These are phyloP conservation scores for Steinernema carpocapsae DNA, from an alignment of 2,888 invertebrate genomes.

Conservation along the genomic window DNA sequence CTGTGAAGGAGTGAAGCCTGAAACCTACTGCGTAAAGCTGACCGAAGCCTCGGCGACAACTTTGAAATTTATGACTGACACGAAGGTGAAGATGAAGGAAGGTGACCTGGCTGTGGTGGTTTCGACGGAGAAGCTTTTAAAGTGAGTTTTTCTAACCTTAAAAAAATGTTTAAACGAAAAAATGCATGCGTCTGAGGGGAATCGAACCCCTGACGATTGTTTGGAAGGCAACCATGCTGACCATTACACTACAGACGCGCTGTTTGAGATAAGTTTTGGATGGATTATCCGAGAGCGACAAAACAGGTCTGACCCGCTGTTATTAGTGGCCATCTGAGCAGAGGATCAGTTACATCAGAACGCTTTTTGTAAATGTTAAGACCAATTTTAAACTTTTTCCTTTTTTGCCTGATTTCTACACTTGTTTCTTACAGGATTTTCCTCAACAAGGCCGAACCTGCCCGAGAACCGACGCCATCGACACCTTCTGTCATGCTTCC, in stretches of 20 bases:
- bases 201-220: too few relatives aligned
- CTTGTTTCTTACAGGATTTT: neutral
- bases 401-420: too few relatives aligned
- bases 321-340: too few relatives aligned
- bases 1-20: neutral
- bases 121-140: neutral
- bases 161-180: neutral
- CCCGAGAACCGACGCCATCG: neutral
- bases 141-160: neutral
- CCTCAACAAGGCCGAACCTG: neutral
- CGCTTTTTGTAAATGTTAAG: too few relatives aligned
- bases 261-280: too few relatives aligned
- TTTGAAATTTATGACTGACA: conserved; percentile 14
- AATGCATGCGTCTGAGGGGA: too few relatives aligned
- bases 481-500: neutral
- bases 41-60: neutral
- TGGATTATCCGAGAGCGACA: too few relatives aligned
- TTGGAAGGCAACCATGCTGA: too few relatives aligned
- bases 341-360: too few relatives aligned
- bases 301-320: too few relatives aligned
- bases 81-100: neutral
- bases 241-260: too few relatives aligned
- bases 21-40: conserved; percentile 1
- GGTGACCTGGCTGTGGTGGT: conserved; percentile 7
- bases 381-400: too few relatives aligned